Evolutionary conservation across 2,888 invertebrate species (phyloP).

Genomic region (Polyommatus iphigenia): DNA sequence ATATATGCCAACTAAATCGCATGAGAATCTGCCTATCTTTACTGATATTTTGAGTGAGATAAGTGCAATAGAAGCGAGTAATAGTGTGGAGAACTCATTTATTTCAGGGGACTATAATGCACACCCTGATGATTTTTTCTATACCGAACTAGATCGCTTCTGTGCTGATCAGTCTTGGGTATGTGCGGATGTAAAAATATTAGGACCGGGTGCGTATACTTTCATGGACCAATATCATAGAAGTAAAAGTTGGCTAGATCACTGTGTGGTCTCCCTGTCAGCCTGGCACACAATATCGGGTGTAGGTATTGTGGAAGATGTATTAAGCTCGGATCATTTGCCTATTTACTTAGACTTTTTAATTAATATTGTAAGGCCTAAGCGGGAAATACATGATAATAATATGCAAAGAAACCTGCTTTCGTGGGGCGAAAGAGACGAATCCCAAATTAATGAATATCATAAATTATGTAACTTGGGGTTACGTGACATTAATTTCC

Average conservation of each 20-base stretch:
- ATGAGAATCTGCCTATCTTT: too few species aligned
- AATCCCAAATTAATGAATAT: background rate
- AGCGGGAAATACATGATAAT: background rate
- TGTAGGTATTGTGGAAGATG: background rate
- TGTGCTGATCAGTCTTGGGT: too few species aligned
- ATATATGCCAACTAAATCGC: too few species aligned
- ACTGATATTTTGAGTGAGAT: too few species aligned
- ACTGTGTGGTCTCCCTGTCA: constrained; percentile 5
- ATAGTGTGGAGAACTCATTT: too few species aligned
- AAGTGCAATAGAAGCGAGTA: too few species aligned
- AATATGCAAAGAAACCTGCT: background rate
- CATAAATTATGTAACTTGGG: background rate
- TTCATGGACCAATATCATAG: too few species aligned
- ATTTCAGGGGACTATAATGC: too few species aligned
- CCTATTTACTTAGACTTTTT: constrained; percentile 7
- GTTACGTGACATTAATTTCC: background rate
- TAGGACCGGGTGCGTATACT: too few species aligned
- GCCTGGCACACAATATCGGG: background rate
- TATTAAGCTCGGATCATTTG: background rate
- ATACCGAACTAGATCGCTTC: too few species aligned
- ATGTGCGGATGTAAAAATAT: too few species aligned
- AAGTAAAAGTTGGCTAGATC: background rate
- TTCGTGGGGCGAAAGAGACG: background rate
- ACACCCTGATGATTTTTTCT: too few species aligned
- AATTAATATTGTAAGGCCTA: background rate